Evolutionary conservation across 2,888 invertebrate genomes (phyloP), one percentile per base, ranked within the genome.

Genomic region (Cosmopolites sordidus): DNA sequence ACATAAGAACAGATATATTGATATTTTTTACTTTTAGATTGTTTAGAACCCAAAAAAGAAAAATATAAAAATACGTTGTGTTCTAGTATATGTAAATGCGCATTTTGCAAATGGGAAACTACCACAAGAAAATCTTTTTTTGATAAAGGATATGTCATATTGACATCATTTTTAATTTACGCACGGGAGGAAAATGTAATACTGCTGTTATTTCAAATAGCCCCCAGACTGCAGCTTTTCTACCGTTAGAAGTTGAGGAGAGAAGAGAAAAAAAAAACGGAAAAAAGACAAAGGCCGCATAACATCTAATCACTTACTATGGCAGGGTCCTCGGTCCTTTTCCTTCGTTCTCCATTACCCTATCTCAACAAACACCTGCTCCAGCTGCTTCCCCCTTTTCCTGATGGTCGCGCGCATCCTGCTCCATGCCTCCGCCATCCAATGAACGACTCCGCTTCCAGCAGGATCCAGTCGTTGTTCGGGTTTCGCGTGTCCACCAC

Each of bases 331-430:
- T 58, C 45, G 43, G 38, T 51, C 27, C 48, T 43, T 47, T 39
- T 43, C 40, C 39, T 48, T 51, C 51, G 41, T 27, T 49, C 43
- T 43, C 43, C 30, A 45, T 51, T 44, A 56, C 51, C 56, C 56
- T 56, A 56, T 43, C 56, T 51, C 56, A 56, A 56, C 56, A 56
- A 56, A 56, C 56, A 56, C 56, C 56, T 56, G 56, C 56, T 48
- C 51, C 17, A 9, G 14, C 45, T 45, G 29, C 43, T 42, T 16
- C 40, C 16, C 17, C 40, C 15, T 33, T 14, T 40, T 33, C n/a
- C 33, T 33, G 11, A 12, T 12, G 33, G 33, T 2, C 33, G 54
- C 38, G 42, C 51, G 33, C 45, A 37, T 38, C 51, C 51, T 46
- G 46, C 51, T 43, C 11, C 41, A 43, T 42, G 45, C 27, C 47